Evolutionary conservation across 2,113 vertebrate species (phyloP), one percentile per base, ranked within the genome.

Genomic region (Hemicordylus capensis): DNA sequence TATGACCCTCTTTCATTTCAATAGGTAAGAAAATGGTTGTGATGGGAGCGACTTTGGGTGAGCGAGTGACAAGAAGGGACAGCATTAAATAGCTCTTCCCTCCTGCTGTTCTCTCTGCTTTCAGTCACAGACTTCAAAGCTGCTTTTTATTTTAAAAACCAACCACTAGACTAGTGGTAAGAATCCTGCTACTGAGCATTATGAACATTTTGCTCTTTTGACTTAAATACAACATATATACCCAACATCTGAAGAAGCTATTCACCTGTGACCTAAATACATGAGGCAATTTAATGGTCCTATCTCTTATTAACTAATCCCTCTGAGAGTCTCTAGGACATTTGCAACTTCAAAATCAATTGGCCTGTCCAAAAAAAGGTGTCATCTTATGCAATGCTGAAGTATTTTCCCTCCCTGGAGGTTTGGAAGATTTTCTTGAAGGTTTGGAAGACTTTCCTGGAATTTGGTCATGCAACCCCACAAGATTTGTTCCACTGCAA

Each of bases 301-400:
- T 61, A 61, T 70, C 83, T 70, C 39, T 78, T 63, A 59, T 59
- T 39, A 64, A 70, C 51, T 69, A 78, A 56, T 31, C 22, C 39
- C 37, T 78, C 63, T 70, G 76, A 72, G 64, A 85, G 64, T 66
- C 34, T 56, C 17, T 73, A 78, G 51, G 64, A 78, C 51, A 70
- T 48, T 85, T 78, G 37, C 42, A 61, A 44, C 83, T 78, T 84
- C 54, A 85, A 48, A 78, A 59, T 85, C 66, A 85, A 70, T 78
- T 76, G 61, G 75, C 19, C 51, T 78, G 75, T 56, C 76, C n/a
- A 72, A 31, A 85, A 12, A 72, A 78, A 61, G 59, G 20, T 78
- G 78, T 77, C 72, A 12, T 85, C 51, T 85, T 28, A 69, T 58
- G 56, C 37, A 46, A 59, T 59, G 51, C 31, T 70, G 39, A 70